phyloP scores from a whole-genome alignment of 2,113 vertebrate genomes.

The Osmerus eperlanus region DNA sequence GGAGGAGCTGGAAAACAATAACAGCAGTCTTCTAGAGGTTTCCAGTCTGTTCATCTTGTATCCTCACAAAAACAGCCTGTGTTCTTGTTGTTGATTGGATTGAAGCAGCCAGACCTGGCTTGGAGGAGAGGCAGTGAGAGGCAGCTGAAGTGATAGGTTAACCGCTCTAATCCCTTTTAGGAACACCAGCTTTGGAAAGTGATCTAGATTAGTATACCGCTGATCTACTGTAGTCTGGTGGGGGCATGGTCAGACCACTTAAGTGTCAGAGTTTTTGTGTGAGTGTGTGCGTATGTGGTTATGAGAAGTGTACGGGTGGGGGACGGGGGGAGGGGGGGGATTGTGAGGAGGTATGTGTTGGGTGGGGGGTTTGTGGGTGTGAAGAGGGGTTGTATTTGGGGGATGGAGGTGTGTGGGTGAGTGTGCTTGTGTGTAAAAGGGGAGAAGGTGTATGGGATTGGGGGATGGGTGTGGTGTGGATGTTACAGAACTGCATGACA shows the following conservation, averaged over 20 bases:
- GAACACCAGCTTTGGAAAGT: constrained; percentile 35
- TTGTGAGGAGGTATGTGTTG: not conserved
- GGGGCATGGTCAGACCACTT: not conserved
- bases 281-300: not conserved
- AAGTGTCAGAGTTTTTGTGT: not conserved
- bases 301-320: not conserved
- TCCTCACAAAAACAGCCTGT: too few species aligned
- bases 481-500: too few species aligned
- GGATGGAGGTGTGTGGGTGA: too few species aligned
- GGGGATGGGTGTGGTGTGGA: too few species aligned
- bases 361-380: not conserved
- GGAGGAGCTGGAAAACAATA: too few species aligned
- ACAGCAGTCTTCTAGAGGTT: too few species aligned
- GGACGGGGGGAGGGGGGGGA: not conserved
- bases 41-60: too few species aligned
- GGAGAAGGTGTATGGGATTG: too few species aligned
- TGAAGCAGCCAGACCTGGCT: constrained; percentile 14
- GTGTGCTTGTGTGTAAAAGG: too few species aligned
- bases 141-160: constrained; percentile 33
- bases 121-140: constrained; percentile 17
- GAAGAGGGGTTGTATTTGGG: not conserved
- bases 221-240: constrained; percentile 7
- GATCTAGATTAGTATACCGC: constrained; percentile 41
- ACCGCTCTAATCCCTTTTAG: constrained; percentile 35
- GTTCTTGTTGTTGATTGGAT: not conserved